These are phyloP conservation scores for Acyrthosiphon pisum DNA, from an alignment of 1,140 invertebrate genomes.

Conservation along the genomic window DNA sequence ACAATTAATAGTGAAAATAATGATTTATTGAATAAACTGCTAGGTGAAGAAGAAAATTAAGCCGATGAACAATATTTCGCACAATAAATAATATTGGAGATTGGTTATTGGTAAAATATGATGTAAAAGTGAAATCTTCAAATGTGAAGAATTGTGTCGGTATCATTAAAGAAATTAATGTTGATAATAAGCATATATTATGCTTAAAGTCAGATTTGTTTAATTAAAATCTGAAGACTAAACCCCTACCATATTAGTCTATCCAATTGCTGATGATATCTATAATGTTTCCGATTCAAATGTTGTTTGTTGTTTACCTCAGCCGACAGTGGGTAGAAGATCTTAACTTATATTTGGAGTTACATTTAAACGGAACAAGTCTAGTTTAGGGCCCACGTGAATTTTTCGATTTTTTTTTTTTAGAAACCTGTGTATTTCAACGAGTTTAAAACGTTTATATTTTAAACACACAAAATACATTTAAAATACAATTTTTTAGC, in stretches of 20 bases:
- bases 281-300: background rate
- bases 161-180: slow-evolving; percentile 10
- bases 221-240: background rate
- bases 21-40: background rate
- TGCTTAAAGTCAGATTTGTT: background rate
- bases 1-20: background rate
- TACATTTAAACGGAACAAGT: no score
- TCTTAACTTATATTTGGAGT: background rate
- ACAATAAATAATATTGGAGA: background rate
- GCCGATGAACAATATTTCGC: background rate
- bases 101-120: background rate
- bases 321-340: background rate
- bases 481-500: no score
- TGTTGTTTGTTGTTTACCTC: background rate
- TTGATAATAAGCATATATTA: no score
- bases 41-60: background rate
- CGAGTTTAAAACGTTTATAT: no score
- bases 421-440: no score
- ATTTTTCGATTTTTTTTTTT: no score
- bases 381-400: no score
- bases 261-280: background rate
- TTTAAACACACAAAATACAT: no score
- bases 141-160: background rate
- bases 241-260: background rate
- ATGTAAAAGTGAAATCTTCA: slow-evolving; percentile 1